phyloP scores from a whole-genome alignment of 2,888 invertebrate species.

The Epinotia bilunana region DNA sequence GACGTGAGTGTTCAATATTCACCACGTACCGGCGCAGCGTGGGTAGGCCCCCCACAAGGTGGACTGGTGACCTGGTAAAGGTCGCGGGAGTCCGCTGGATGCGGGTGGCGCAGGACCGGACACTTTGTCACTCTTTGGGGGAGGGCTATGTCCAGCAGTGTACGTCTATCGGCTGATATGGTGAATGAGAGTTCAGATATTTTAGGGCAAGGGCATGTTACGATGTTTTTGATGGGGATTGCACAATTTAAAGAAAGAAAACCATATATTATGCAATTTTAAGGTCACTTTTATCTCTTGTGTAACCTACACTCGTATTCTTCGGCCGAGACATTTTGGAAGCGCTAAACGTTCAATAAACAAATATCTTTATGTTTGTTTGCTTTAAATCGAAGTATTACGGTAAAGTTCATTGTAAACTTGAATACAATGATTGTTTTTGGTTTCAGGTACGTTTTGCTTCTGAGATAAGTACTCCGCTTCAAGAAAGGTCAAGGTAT shows the following conservation, averaged over 20 bases:
- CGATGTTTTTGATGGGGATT: not conserved
- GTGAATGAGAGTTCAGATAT: not conserved
- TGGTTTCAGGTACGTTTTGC: constrained; percentile 25
- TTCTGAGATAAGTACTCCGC: not conserved
- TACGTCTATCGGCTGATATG: too few species aligned
- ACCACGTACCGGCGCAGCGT: too few species aligned
- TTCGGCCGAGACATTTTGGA: constrained; percentile 19
- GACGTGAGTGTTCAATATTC: too few species aligned
- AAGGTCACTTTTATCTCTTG: not conserved
- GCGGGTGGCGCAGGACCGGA: too few species aligned
- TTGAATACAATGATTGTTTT: constrained; percentile 2
- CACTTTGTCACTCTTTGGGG: too few species aligned
- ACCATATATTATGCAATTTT: not conserved
- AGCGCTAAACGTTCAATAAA: not conserved
- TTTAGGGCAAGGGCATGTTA: not conserved
- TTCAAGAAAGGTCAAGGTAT: not conserved
- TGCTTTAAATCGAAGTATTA: constrained; percentile 8
- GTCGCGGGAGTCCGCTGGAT: too few species aligned
- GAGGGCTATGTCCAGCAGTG: too few species aligned
- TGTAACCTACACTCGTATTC: not conserved
- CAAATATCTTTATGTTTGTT: constrained; percentile 14
- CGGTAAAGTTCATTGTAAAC: constrained; percentile 25
- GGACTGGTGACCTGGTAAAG: too few species aligned
- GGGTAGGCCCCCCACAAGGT: too few species aligned
- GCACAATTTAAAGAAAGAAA: too few species aligned